Conservation (phyloP, 2,888 invertebrate genomes). For the Monoplex corrugatus region DNA sequence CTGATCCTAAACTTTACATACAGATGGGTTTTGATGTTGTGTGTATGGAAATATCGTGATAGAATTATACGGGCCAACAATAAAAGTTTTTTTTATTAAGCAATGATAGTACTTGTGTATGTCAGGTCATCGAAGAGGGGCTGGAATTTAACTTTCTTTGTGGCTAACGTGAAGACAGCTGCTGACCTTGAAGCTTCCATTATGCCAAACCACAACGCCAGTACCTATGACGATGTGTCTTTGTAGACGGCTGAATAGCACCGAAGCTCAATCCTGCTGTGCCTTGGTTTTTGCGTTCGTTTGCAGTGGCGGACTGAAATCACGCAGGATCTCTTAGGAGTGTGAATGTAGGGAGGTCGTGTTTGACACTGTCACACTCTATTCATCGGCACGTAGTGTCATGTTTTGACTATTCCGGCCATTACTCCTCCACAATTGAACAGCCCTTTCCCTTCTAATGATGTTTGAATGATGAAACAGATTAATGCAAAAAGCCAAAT, state of each 20-base stretch:
- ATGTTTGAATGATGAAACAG: constrained; percentile 52
- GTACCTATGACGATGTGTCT: constrained; percentile 44
- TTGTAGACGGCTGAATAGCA: constrained; percentile 20
- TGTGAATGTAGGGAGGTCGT: constrained; percentile 1
- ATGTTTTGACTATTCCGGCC: constrained; percentile 49
- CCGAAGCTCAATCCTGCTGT: constrained; percentile 23
- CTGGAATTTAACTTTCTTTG: constrained; percentile 9
- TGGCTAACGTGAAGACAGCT: not conserved
- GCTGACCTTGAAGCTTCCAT: constrained; percentile 41
- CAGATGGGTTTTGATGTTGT: constrained; percentile 44
- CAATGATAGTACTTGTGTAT: constrained; percentile 51
- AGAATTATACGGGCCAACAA: constrained; percentile 51
- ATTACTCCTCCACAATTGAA: constrained; percentile 48
- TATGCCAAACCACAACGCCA: constrained; percentile 29
- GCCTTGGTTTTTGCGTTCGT: constrained; percentile 31
- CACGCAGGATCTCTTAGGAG: constrained; percentile 47
- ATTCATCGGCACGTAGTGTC: constrained; percentile 51
- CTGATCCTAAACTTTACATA: not conserved
- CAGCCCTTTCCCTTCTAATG: constrained; percentile 48
- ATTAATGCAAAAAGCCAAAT: constrained; percentile 49
- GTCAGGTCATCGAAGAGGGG: too few species aligned
- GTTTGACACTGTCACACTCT: constrained; percentile 23
- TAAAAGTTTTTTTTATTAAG: constrained; percentile 56
- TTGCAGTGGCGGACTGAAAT: constrained; percentile 47
- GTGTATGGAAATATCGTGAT: constrained; percentile 35